Evolutionary conservation across 1,140 invertebrate genomes (phyloP), one percentile per base, ranked within the genome.

Genomic region (Bombus ignitus): DNA sequence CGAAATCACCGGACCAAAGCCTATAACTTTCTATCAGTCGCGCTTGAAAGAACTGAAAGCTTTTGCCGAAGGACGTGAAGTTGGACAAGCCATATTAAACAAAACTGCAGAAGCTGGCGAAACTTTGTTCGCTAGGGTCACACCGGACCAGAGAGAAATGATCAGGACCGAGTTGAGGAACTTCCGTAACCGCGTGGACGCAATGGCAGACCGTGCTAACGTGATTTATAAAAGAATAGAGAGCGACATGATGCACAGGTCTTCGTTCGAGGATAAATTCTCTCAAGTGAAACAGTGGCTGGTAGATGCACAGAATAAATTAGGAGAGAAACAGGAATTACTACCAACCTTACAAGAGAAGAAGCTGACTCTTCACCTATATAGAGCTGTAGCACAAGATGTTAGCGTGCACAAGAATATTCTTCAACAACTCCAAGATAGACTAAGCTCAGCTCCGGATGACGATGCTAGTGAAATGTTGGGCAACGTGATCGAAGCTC

Each of bases 181-280:
- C 81, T 95, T 99, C 73, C 96, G 98, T 70, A 97, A 98, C 91
- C 96, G 96, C 62, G 98, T 98, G 93, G 98, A 99, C 95, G 96
- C 96, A 73, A 96, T 98, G 32, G 96, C 97, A 47, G 98, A 99
- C 93, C 97, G 97, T 92, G 96, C 98, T 0, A 98, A 98, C 94
- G 96, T 97, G 5, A 96, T 98, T 12, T 97, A 98, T 84, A 98
- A 99, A 93, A 97, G 97, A 89, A 97, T 98, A 62, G 98, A 99
- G 95, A 97, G 96, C 37, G 97, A 98, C 42, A 96, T 98, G 65
- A 97, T 98, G 92, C 97, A 98, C 89, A 96, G 98, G 92, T 98
- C 98, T 12, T 98, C 98, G 1, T 98, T 99, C 92, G 98, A 99
- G 92, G 98, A 99, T 91, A 98, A 97, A 87, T 97, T 97, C 88